Conservation (phyloP, 2,113 vertebrate genomes). For the rat (Rattus norvegicus) region GRCr8 NC_086024.1:131612001-131612500, state of each 20-base stretch:
- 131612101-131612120: no score
- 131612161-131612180: accelerated
- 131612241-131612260: not conserved
- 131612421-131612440: not conserved
- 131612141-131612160: accelerated
- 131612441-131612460: not conserved
- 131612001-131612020: not conserved
- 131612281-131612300: not conserved
- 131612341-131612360: not conserved
- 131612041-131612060: accelerated
- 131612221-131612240: no score
- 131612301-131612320: no score
- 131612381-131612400: not conserved
- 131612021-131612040: not conserved
- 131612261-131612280: not conserved
- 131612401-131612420: not conserved
- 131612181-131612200: accelerated
- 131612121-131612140: not conserved
- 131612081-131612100: accelerated
- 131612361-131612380: not conserved
- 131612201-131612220: accelerated
- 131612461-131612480: not conserved
- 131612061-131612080: not conserved
- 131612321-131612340: not conserved
- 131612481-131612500: not conserved